Conservation (phyloP, 2,888 invertebrate species). For the Autographa gamma region DNA sequence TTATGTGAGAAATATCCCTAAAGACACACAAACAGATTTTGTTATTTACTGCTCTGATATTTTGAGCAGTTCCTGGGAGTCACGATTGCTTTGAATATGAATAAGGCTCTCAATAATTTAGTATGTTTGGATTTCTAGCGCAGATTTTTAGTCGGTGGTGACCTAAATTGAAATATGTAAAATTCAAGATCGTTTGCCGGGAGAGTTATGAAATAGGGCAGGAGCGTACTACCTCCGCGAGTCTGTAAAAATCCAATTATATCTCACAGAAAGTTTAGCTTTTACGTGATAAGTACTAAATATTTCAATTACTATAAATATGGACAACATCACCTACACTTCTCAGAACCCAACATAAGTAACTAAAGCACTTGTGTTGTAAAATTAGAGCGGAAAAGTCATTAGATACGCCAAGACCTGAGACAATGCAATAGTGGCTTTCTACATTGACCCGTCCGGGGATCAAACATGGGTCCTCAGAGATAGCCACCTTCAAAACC, state of each 20-base stretch:
- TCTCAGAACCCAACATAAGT: too few species aligned
- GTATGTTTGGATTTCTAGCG: not conserved
- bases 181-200: not conserved
- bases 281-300: too few species aligned
- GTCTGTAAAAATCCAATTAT: not conserved
- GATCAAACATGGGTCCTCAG: too few species aligned
- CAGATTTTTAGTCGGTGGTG: not conserved
- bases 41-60: not conserved
- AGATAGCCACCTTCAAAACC: too few species aligned
- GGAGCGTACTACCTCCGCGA: too few species aligned
- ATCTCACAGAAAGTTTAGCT: not conserved
- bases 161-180: not conserved
- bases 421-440: too few species aligned
- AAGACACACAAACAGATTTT: not conserved
- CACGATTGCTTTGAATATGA: not conserved
- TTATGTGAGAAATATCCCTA: not conserved
- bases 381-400: too few species aligned
- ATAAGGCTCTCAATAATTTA: not conserved
- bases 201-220: not conserved
- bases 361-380: too few species aligned
- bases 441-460: too few species aligned
- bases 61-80: not conserved
- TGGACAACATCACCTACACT: too few species aligned
- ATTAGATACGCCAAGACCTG: too few species aligned
- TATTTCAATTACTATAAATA: too few species aligned